Evolutionary conservation across 2,797 vertebrate species (phyloP), one percentile per base, ranked within the genome.

Genomic region (Chromis chromis): DNA sequence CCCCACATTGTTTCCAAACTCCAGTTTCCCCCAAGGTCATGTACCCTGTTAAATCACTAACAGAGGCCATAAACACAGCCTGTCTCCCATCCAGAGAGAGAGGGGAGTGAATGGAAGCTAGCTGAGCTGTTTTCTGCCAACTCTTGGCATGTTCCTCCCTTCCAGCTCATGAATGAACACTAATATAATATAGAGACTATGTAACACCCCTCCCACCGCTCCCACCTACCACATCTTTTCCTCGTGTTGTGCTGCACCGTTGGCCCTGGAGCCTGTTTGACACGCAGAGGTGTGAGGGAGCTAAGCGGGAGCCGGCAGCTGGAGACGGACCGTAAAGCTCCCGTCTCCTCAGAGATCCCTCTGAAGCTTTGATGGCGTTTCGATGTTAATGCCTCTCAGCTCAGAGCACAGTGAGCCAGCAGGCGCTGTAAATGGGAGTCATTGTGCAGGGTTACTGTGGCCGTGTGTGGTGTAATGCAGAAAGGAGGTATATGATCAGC

Each of bases 21-120:
- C 53, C 62, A 64, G 74, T 70, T 82, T 78, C 76, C 82, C 79
- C 69, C 65, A 54, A 81, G 88, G 88, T 87, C 80, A 50, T 52
- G 76, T 86, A 82, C 76, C 73, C 69, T 70, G 79, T 87, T 89
- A 90, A 91, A 89, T 81, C 77, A 70, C 74, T 83, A 83, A 82
- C 88, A 86, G 88, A 79, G 82, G 72, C 80, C 44, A 62, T 89
- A 87, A 91, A 88, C 78, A 62, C 70, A 64, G 73, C 57, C 78
- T 62, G 74, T 74, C 40, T 81, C 49, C 55, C 27, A 57, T 64
- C 55, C 63, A 71, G 52, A 70, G 65, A 62, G 70, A 49, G 74
- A 28, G 58, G 50, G 49, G 31, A 62, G 74, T 79, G 83, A 83
- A 75, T 76, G 78, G 59, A 75, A 81, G 79, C 61, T 56, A 27